Evolutionary conservation across 2,888 invertebrate genomes (phyloP).

Genomic region (Lomographa bimaculata): DNA sequence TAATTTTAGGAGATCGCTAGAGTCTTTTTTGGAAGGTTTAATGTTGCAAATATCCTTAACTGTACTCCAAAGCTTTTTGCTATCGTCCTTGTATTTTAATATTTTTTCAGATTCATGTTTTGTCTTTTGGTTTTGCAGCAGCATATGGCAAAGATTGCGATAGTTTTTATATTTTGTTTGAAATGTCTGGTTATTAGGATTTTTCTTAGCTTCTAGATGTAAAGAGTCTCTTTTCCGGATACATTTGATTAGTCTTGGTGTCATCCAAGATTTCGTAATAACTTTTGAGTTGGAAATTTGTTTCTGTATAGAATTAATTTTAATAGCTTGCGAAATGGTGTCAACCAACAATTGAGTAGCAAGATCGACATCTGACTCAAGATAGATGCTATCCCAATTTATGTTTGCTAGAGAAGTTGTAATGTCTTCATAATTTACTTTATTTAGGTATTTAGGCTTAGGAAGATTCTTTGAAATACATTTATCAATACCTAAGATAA

Average conservation of each 20-base stretch:
- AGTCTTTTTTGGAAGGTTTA: background rate
- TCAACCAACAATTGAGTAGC: background rate
- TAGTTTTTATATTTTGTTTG: slow-evolving; percentile 9
- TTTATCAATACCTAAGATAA: slow-evolving; percentile 9
- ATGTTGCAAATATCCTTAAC: slow-evolving; percentile 11
- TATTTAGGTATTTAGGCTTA: too few relatives aligned
- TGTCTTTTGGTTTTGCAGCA: slow-evolving; percentile 2
- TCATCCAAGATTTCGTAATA: slow-evolving; percentile 7
- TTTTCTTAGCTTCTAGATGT: slow-evolving; percentile 1
- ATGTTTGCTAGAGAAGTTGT: background rate
- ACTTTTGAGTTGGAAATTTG: background rate
- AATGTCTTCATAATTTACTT: background rate
- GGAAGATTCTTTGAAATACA: too few relatives aligned
- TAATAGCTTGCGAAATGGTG: background rate
- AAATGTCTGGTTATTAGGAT: background rate
- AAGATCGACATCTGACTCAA: background rate
- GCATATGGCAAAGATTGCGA: slow-evolving; percentile 4
- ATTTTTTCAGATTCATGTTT: slow-evolving; percentile 1
- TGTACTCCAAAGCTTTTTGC: slow-evolving; percentile 10
- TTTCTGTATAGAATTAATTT: background rate
- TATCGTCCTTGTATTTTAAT: background rate
- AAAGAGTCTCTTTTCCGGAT: slow-evolving; percentile 1
- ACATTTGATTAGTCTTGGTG: slow-evolving; percentile 4
- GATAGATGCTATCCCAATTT: background rate
- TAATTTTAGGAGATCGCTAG: background rate